Evolutionary conservation across 2,113 vertebrate species (phyloP).

Genomic region (Catharus minimus): DNA sequence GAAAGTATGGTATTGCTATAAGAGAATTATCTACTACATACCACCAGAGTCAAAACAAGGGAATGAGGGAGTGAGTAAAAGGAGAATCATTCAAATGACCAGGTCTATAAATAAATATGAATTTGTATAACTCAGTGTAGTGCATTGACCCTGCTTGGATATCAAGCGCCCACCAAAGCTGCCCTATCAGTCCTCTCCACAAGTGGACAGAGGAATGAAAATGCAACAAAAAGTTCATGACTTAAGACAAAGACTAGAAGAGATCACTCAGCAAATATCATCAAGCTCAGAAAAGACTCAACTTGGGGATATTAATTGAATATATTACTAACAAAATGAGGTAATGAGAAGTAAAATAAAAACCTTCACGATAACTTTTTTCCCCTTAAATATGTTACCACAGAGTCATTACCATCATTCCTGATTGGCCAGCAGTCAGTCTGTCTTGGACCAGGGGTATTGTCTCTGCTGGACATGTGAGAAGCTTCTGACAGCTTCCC

Average conservation of each 20-base stretch:
- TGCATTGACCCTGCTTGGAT: background rate
- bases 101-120: background rate
- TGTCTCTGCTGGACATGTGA: background rate
- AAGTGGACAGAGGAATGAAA: background rate
- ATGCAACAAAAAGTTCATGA: fast-evolving
- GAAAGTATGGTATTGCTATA: background rate
- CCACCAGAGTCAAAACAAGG: background rate
- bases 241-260: background rate
- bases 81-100: background rate
- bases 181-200: background rate
- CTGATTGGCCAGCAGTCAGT: too few relatives aligned
- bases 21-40: background rate
- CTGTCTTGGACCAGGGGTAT: background rate
- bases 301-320: background rate
- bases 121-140: background rate
- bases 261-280: background rate
- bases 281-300: background rate
- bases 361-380: background rate
- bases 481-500: background rate
- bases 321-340: background rate
- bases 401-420: background rate
- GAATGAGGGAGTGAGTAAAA: background rate
- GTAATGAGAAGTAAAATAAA: background rate
- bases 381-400: background rate
- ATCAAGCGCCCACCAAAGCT: background rate